These are phyloP conservation scores for Timema podura DNA, from an alignment of 2,888 invertebrate species.

Conservation along the genomic window DNA sequence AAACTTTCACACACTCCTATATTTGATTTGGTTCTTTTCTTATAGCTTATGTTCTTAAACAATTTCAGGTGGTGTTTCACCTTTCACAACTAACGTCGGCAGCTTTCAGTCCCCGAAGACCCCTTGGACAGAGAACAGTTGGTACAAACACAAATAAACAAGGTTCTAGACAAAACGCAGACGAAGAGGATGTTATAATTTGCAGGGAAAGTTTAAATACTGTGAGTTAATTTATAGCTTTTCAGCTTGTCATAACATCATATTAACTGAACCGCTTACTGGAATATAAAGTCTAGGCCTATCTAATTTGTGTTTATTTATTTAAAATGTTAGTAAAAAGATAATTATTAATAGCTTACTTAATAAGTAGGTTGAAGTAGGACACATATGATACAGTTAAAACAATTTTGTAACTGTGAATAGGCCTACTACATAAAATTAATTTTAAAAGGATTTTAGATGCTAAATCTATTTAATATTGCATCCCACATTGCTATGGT, in stretches of 20 bases:
- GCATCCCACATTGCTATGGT: no score
- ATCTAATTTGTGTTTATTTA: no score
- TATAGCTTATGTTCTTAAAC: neutral
- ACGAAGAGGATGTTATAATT: conserved; percentile 39
- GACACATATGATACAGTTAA: no score
- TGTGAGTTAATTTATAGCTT: conserved; percentile 27
- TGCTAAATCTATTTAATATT: no score
- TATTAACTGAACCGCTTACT: neutral
- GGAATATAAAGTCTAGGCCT: no score
- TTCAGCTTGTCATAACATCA: neutral
- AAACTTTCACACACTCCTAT: no score
- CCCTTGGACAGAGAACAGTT: conserved; percentile 35
- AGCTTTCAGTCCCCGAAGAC: conserved; percentile 45
- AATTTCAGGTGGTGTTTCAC: conserved; percentile 38
- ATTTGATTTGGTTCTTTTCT: neutral
- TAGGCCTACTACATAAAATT: no score
- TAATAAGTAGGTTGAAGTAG: no score
- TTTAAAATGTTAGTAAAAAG: no score
- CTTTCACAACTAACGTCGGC: conserved; percentile 47
- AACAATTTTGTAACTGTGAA: no score
- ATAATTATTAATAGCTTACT: no score
- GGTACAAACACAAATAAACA: conserved; percentile 14
- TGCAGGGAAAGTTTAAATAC: conserved; percentile 48
- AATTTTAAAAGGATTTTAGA: no score
- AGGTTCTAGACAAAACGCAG: conserved; percentile 6